Conservation (phyloP, 2,113 vertebrate genomes). For the Strix aluco region DNA sequence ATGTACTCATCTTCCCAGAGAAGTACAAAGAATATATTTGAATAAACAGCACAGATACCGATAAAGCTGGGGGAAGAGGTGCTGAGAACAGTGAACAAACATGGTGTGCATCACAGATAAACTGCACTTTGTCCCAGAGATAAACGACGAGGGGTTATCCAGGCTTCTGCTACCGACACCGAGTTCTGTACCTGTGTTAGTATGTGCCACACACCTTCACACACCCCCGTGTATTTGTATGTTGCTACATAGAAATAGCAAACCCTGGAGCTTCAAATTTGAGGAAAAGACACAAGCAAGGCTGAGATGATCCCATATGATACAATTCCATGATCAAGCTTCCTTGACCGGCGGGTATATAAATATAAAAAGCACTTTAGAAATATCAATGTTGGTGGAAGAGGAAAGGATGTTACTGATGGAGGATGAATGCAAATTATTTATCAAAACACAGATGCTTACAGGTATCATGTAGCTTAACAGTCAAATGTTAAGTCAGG, state of each 20-base stretch:
- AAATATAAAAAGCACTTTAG: not conserved
- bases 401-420: not conserved
- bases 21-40: not conserved
- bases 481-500: not conserved
- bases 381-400: accelerated
- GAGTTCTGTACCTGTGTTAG: accelerated
- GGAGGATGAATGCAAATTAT: not conserved
- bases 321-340: accelerated
- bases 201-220: accelerated
- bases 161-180: not conserved
- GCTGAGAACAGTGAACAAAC: not conserved
- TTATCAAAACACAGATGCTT: not conserved
- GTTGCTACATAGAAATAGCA: not conserved
- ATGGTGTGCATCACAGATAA: accelerated
- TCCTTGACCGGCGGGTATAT: not conserved
- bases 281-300: not conserved
- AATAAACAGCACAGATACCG: not conserved
- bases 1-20: not conserved
- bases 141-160: not conserved
- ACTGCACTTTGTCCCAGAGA: not conserved
- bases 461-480: not conserved
- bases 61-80: not conserved
- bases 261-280: not conserved
- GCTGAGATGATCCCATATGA: not conserved
- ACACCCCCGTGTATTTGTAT: accelerated